Conservation (phyloP, 23 tunicate genomes). For the Botrylloides violaceus region DNA sequence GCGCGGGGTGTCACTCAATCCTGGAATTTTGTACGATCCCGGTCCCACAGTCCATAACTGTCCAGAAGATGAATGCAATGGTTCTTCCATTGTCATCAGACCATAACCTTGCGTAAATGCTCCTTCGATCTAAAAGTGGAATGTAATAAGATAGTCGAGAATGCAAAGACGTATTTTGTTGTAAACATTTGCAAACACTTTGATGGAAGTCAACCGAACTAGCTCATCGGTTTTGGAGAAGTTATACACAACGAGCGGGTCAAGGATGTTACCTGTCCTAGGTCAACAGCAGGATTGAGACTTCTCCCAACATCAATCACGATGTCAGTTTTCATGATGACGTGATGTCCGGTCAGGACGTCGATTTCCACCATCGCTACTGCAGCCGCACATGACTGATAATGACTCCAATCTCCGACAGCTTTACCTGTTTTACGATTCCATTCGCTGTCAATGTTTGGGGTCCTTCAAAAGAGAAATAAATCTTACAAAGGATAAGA, state of each 20-base stretch:
- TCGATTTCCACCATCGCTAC: conserved; percentile 80
- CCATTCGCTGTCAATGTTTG: conserved; percentile 14
- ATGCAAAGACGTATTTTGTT: too few species aligned
- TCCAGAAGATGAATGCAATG: conserved; percentile 50
- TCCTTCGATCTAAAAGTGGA: conserved; percentile 75
- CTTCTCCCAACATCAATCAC: conserved; percentile 88
- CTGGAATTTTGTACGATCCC: conserved; percentile 91
- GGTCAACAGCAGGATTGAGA: conserved; percentile 80
- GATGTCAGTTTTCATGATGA: conserved; percentile 52
- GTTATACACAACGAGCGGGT: too few species aligned
- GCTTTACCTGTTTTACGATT: conserved; percentile 49
- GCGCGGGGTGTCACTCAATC: conserved; percentile 72
- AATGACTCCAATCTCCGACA: conserved; percentile 27
- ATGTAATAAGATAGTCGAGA: too few species aligned
- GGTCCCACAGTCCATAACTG: conserved; percentile 70
- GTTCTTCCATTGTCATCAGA: conserved; percentile 71
- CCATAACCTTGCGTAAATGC: conserved; percentile 89
- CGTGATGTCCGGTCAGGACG: conserved; percentile 90
- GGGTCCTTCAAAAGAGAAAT: too few species aligned
- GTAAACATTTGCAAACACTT: too few species aligned
- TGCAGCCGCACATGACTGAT: conserved; percentile 57
- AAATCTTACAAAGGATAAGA: too few species aligned
- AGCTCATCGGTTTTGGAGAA: too few species aligned
- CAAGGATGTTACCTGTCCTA: conserved; percentile 87
- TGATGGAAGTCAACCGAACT: too few species aligned